A percentile compares a stretch with the other conserved stretches of the same genome.
These are phyloP conservation scores for Oscheius myriophilus DNA, from an alignment of 2,888 invertebrate genomes.

Conservation along the genomic window DNA sequence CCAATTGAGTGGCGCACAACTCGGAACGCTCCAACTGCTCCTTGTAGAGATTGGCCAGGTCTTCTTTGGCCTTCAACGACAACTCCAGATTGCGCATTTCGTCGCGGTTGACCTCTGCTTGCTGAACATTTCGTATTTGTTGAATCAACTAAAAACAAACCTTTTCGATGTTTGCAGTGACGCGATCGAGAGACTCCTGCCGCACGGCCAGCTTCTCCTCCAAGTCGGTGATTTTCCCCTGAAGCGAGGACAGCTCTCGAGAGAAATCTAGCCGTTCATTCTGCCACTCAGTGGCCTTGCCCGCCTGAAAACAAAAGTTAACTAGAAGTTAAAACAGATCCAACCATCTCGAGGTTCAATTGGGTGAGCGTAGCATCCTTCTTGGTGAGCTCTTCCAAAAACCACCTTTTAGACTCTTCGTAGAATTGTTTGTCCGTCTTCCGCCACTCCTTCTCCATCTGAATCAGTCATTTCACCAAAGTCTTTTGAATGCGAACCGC, in stretches of 20 bases:
- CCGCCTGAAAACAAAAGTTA: conserved; percentile 30
- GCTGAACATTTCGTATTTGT: conserved; percentile 4
- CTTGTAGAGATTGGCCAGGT: conserved; percentile 31
- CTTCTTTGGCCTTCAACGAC: conserved; percentile 29
- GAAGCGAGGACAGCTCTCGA: conserved; percentile 7
- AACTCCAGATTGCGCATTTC: conserved; percentile 23
- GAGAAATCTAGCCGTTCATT: conserved; percentile 25
- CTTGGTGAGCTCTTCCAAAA: conserved; percentile 55
- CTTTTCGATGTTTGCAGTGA: conserved; percentile 19
- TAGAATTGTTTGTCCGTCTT: conserved; percentile 34
- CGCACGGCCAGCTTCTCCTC: conserved; percentile 8
- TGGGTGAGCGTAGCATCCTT: conserved; percentile 53
- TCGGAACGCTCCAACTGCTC: conserved; percentile 26
- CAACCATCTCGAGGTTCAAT: conserved; percentile 54
- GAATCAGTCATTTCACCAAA: conserved; percentile 2
- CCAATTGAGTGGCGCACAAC: not conserved
- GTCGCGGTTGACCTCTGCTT: conserved; percentile 12
- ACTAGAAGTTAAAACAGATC: not conserved
- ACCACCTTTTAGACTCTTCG: conserved; percentile 44
- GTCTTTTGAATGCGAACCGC: conserved; percentile 17
- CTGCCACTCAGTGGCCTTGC: conserved; percentile 32
- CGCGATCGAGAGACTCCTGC: conserved; percentile 22
- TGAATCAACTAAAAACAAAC: not conserved
- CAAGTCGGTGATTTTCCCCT: conserved; percentile 10
- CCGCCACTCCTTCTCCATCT: conserved; percentile 44